Base-by-base conservation (phyloP, 2,888 invertebrate species). In the Apodemia zela region DNA sequence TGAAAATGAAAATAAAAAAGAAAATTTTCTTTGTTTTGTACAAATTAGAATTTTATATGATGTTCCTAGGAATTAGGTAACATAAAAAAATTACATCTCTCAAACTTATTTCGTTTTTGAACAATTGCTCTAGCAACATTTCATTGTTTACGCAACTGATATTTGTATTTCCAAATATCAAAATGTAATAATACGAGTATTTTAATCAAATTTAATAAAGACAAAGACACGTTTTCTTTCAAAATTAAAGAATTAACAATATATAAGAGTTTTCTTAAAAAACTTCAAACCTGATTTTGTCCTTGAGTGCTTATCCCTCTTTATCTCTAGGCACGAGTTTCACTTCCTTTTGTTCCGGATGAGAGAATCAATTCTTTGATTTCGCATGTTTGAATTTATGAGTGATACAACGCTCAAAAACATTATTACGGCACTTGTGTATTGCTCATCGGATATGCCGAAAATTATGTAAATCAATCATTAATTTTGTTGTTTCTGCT, bases 191-290 rank as follows among this genome's bases (percentile, higher is more conserved):
- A n/a, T 47, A 45, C 10, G 15, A 10, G 45, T 15, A 10, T 15
- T 15, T 47, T 3, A 17, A 47, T 3, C 47, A 47, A n/a, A 47
- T 47, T 17, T 47, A n/a, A 47, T 47, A 4, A 7, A 47, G 15
- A 6, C 17, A 15, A 15, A 4, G 33, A 54, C 60, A 66, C 63
- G 66, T 68, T 61, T 35, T 11, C 49, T 18, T 10, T 29, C 7
- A 66, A 62, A 33, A 29, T 17, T 15, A 61, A 18, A 63, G 62
- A 57, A 47, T 11, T n/a, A 68, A 68, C 69, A 70, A 71, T 69
- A 69, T 72, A 71, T 70, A 72, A 70, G 72, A 71, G 71, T 71
- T 72, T 29, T 59, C 67, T 65, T 69, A 65, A 67, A 65, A 67
- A 68, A 69, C 71, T 71, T 66, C 63, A 63, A 63, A 68, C 69